A percentile compares a stretch with the other conserved stretches of the same genome.
Evolutionary conservation across 1,140 invertebrate species (phyloP).

Genomic region (Zaprionus inermis): DNA sequence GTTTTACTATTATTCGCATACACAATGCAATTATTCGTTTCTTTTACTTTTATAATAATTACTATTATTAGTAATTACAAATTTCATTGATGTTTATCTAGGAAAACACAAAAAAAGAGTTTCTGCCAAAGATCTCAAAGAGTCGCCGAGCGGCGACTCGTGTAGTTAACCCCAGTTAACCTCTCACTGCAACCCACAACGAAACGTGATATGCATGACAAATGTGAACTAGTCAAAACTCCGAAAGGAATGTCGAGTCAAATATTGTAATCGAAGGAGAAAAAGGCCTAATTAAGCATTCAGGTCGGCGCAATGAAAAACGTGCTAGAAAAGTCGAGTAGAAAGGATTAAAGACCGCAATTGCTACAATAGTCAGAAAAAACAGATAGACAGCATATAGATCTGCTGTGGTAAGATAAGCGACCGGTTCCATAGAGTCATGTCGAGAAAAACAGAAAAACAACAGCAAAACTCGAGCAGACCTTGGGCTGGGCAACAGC

Average conservation of each 20-base stretch:
- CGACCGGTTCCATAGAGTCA: slow-evolving; percentile 56
- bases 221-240: slow-evolving; percentile 43
- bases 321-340: slow-evolving; percentile 51
- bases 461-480: slow-evolving; percentile 48
- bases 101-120: background rate
- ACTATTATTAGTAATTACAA: slow-evolving; percentile 4
- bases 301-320: slow-evolving; percentile 37
- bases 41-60: background rate
- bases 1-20: background rate
- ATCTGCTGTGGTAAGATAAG: slow-evolving; percentile 56
- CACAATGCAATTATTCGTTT: background rate
- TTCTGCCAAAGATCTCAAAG: background rate
- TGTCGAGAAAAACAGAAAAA: slow-evolving; percentile 37
- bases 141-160: background rate
- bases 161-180: slow-evolving; percentile 53
- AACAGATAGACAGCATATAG: slow-evolving; percentile 33
- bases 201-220: slow-evolving; percentile 55
- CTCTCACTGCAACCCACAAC: slow-evolving; percentile 43
- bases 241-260: slow-evolving; percentile 27
- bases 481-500: slow-evolving; percentile 45
- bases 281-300: slow-evolving; percentile 57
- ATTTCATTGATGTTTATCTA: background rate
- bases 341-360: slow-evolving; percentile 63
- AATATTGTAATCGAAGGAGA: slow-evolving; percentile 18
- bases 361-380: slow-evolving; percentile 9